phyloP scores from a whole-genome alignment of 2,797 vertebrate genomes.

The Parambassis ranga region DNA sequence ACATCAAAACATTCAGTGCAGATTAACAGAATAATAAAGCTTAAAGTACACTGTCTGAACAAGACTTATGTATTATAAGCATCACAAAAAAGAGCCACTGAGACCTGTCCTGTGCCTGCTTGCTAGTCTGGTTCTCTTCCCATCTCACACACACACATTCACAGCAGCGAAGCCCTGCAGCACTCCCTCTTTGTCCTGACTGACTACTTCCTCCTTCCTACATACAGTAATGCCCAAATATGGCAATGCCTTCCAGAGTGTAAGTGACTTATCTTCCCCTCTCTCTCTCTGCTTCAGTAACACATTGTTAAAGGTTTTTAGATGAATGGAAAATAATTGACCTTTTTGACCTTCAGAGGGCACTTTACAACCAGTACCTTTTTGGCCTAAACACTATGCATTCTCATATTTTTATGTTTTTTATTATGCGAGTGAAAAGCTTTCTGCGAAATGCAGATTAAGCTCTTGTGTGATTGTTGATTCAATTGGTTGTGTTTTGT shows the following conservation, averaged over 20 bases:
- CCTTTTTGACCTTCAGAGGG: conserved; percentile 3
- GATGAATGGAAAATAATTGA: conserved; percentile 34
- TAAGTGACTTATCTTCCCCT: conserved; percentile 19
- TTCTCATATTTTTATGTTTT: neutral
- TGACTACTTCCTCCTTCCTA: conserved; percentile 51
- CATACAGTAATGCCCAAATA: conserved; percentile 53
- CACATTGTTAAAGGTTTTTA: conserved; percentile 2
- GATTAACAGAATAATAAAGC: no score
- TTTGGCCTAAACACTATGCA: neutral
- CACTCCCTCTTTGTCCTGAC: conserved; percentile 26
- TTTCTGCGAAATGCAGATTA: no score
- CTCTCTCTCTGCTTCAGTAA: neutral
- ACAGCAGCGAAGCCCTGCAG: conserved; percentile 7
- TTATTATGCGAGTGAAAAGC: no score
- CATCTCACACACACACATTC: no score
- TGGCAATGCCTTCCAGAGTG: conserved; percentile 50
- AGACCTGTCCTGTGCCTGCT: conserved; percentile 4
- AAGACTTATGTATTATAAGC: neutral
- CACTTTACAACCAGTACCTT: neutral
- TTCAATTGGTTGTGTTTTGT: no score
- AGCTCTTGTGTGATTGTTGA: neutral
- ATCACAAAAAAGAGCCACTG: no score
- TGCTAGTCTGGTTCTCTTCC: neutral
- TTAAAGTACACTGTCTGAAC: no score
- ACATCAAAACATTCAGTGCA: no score